Evolutionary conservation across 64 coral and sea anemone species (phyloP).

Genomic region (Stichodactyla mertensii): DNA sequence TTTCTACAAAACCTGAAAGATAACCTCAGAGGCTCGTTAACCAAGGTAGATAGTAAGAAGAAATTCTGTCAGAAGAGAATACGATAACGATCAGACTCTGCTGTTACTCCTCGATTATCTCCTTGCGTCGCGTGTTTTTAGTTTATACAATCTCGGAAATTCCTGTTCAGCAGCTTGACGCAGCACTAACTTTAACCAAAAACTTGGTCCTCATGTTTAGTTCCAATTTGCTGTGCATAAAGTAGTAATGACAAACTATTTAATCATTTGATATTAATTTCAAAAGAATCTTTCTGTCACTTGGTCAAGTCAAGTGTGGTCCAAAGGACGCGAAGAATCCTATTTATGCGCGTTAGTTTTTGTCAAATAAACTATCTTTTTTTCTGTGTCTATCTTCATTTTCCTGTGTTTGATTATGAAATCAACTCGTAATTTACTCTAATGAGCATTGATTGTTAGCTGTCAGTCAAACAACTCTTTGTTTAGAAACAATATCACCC

Average conservation of each 20-base stretch:
- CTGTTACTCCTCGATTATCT: background rate
- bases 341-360: background rate
- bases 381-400: too few relatives aligned
- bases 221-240: too few relatives aligned
- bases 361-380: background rate
- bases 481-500: slow-evolving; percentile 30
- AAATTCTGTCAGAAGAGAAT: background rate
- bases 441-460: slow-evolving; percentile 19
- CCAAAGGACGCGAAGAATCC: background rate
- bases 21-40: background rate
- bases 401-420: background rate
- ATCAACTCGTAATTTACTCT: background rate
- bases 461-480: slow-evolving; percentile 15
- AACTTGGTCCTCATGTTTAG: too few relatives aligned
- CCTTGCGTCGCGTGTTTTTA: background rate
- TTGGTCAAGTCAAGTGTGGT: slow-evolving; percentile 2
- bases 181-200: too few relatives aligned
- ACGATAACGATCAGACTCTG: background rate
- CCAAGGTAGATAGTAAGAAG: background rate
- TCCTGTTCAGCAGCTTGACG: background rate
- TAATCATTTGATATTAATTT: too few relatives aligned
- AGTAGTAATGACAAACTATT: too few relatives aligned
- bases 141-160: background rate
- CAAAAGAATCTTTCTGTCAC: background rate
- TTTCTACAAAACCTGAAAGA: background rate